Evolutionary conservation across 2,888 invertebrate species (phyloP).

Genomic region (Harpagoxenus sublaevis): DNA sequence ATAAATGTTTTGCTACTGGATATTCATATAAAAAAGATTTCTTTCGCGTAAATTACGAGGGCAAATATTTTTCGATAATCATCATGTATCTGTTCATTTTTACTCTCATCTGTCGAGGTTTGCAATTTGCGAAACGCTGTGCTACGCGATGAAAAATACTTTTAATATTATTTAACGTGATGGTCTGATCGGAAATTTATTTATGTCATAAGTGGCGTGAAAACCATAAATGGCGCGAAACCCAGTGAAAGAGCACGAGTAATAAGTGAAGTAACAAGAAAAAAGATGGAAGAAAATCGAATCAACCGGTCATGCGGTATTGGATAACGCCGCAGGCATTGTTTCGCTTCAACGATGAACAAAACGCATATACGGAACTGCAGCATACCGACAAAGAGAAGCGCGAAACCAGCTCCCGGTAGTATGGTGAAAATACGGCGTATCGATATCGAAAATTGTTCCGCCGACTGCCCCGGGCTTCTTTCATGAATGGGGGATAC

Average conservation of each 20-base stretch:
- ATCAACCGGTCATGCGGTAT: constrained; percentile 62
- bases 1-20: not conserved
- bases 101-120: not conserved
- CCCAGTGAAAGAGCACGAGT: constrained; percentile 2
- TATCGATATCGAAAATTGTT: constrained; percentile 69
- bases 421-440: constrained; percentile 33
- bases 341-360: constrained; percentile 62
- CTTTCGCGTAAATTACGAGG: not conserved
- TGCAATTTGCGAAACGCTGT: not conserved
- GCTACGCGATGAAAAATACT: not conserved
- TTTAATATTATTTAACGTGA: constrained; percentile 16
- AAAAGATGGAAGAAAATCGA: constrained; percentile 64
- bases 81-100: not conserved
- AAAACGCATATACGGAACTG: constrained; percentile 58
- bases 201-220: not conserved
- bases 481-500: constrained; percentile 47
- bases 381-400: constrained; percentile 61
- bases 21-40: not conserved
- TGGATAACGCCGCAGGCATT: constrained; percentile 66
- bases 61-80: not conserved
- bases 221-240: constrained; percentile 10
- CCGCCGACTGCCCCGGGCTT: constrained; percentile 54
- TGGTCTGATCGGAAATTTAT: constrained; percentile 3
- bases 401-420: constrained; percentile 52
- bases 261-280: constrained; percentile 41